These are phyloP conservation scores for Drosophila recens DNA, from an alignment of 2,888 invertebrate genomes.

Conservation along the genomic window DNA sequence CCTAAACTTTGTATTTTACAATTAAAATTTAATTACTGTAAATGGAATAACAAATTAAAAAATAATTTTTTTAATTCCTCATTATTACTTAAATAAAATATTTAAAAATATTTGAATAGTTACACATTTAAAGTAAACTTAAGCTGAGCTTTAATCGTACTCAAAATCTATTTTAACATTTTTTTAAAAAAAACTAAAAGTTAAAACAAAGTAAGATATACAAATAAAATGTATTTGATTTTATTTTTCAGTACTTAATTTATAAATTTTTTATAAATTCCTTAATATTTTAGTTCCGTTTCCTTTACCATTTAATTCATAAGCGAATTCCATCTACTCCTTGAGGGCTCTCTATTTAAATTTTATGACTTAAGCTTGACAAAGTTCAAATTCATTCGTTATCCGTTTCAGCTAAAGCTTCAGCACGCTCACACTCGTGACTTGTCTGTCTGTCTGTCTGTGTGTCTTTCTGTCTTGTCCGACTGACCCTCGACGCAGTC, in stretches of 20 bases:
- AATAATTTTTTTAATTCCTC: too few relatives aligned
- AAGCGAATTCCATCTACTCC: not conserved
- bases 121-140: too few relatives aligned
- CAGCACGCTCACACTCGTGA: constrained; percentile 6
- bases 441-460: too few relatives aligned
- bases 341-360: not conserved
- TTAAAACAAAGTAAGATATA: too few relatives aligned
- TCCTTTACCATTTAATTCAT: not conserved
- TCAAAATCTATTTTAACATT: too few relatives aligned
- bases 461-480: constrained; percentile 11
- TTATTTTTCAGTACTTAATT: not conserved
- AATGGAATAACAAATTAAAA: too few relatives aligned
- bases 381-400: constrained; percentile 5
- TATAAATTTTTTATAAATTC: not conserved
- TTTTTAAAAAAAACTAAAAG: too few relatives aligned
- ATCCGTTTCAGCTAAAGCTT: constrained; percentile 16
- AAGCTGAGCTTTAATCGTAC: too few relatives aligned
- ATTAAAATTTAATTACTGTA: too few relatives aligned
- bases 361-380: constrained; percentile 20
- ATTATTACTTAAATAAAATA: too few relatives aligned
- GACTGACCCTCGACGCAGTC: constrained; percentile 53
- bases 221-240: not conserved
- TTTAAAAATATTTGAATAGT: too few relatives aligned
- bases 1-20: too few relatives aligned
- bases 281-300: not conserved